Conservation (phyloP, 2,888 invertebrate species). For the Aleiodes leptofemur region DNA sequence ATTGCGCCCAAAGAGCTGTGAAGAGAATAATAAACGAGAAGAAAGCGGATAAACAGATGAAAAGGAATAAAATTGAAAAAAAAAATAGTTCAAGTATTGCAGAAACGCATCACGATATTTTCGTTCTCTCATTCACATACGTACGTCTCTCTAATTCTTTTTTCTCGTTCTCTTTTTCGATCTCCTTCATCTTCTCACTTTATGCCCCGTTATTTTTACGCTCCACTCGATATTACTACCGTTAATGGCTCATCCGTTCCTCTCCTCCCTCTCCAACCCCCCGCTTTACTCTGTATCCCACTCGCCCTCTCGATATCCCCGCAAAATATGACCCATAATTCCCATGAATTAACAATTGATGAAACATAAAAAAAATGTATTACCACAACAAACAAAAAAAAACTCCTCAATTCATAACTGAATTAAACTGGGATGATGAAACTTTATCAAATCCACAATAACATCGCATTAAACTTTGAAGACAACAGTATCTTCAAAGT, state of each 20-base stretch:
- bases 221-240: slow-evolving; percentile 37
- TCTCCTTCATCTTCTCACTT: slow-evolving; percentile 38
- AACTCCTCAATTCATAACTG: too few relatives aligned
- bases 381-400: too few relatives aligned
- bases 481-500: slow-evolving; percentile 11
- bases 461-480: slow-evolving; percentile 22
- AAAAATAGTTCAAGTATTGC: slow-evolving; percentile 27
- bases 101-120: slow-evolving; percentile 19
- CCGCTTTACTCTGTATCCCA: background rate
- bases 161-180: slow-evolving; percentile 7
- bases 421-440: background rate
- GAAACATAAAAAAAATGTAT: too few relatives aligned
- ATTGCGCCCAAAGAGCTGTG: slow-evolving; percentile 25
- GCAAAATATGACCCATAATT: too few relatives aligned
- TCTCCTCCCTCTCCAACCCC: background rate
- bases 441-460: slow-evolving; percentile 7
- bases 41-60: slow-evolving; percentile 22
- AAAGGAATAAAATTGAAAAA: background rate
- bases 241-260: slow-evolving; percentile 30
- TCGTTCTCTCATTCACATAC: slow-evolving; percentile 26
- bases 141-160: slow-evolving; percentile 1
- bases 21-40: slow-evolving; percentile 25
- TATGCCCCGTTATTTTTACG: slow-evolving; percentile 41
- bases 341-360: too few relatives aligned
- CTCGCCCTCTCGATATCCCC: too few relatives aligned